Conservation (phyloP, 2,888 invertebrate genomes). For the Trichopoda pennipes region DNA sequence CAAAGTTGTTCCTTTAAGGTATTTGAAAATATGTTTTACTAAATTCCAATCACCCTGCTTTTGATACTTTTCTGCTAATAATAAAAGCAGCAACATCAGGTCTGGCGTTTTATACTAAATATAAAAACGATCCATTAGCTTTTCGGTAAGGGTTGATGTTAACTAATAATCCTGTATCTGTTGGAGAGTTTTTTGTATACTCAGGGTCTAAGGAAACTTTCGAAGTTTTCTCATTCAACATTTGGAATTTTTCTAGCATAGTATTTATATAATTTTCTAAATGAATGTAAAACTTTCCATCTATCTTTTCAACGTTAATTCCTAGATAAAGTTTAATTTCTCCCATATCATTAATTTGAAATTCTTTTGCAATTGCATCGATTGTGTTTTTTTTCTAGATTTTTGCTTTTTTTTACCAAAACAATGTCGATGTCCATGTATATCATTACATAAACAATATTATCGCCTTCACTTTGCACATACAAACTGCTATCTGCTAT, state of each 20-base stretch:
- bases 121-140: neutral
- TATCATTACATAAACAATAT: no score
- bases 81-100: neutral
- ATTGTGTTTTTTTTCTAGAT: no score
- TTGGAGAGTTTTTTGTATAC: neutral
- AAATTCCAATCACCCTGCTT: neutral
- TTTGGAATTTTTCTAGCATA: neutral
- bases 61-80: neutral
- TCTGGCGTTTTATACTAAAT: neutral
- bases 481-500: no score
- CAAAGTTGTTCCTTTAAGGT: no score
- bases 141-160: neutral
- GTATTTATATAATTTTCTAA: neutral
- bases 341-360: no score
- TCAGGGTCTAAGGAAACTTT: neutral
- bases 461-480: no score
- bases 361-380: no score
- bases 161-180: neutral
- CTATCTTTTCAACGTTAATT: neutral
- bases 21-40: neutral
- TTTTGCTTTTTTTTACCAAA: no score
- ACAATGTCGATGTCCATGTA: no score
- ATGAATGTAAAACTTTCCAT: neutral
- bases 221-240: neutral
- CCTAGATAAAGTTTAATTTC: no score